Conservation (phyloP, 2,888 invertebrate species). For the Lepidochrysops patricia region DNA sequence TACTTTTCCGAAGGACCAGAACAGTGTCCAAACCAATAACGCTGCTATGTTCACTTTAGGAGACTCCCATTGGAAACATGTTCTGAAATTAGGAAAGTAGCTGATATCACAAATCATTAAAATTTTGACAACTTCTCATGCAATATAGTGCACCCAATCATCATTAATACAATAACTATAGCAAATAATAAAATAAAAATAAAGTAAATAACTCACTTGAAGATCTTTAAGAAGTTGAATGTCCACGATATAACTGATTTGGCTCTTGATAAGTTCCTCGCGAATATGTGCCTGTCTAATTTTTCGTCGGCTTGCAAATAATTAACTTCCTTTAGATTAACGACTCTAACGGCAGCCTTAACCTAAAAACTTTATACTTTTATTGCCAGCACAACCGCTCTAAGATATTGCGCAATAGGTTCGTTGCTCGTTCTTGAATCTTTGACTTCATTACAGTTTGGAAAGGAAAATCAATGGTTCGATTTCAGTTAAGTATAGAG, state of each 20-base stretch:
- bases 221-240: constrained; percentile 84
- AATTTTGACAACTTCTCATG: background rate
- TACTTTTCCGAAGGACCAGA: constrained; percentile 92
- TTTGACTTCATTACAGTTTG: background rate
- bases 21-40: constrained; percentile 84
- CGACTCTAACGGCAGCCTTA: constrained; percentile 86
- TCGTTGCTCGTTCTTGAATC: background rate
- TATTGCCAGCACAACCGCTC: background rate
- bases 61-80: constrained; percentile 97
- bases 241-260: constrained; percentile 87
- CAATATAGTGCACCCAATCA: too few relatives aligned
- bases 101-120: background rate
- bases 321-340: constrained; percentile 94
- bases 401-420: background rate
- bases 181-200: background rate
- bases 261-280: constrained; percentile 89
- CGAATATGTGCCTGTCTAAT: constrained; percentile 92
- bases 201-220: constrained; percentile 78
- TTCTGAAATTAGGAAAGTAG: constrained; percentile 66
- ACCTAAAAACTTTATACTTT: constrained; percentile 31
- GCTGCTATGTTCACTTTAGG: constrained; percentile 85
- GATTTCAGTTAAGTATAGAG: background rate
- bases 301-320: constrained; percentile 90
- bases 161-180: too few relatives aligned
- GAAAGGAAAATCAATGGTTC: background rate